These are phyloP conservation scores for Polyommatus icarus DNA, from an alignment of 2,888 invertebrate species.

Conservation along the genomic window DNA sequence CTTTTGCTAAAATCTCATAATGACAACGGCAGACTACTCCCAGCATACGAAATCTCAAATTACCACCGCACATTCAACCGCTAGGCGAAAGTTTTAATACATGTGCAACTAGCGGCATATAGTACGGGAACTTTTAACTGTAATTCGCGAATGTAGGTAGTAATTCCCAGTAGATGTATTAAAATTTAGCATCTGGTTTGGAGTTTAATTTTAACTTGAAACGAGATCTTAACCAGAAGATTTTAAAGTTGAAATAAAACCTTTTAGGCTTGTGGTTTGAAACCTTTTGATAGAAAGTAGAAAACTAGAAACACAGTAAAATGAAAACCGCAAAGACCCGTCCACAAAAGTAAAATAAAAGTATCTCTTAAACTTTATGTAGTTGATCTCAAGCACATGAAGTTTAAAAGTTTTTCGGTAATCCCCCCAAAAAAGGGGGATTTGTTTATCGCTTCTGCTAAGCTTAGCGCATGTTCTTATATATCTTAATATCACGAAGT, in stretches of 20 bases:
- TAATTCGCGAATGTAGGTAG: not conserved
- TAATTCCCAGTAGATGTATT: not conserved
- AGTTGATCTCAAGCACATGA: not conserved
- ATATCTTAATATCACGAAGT: not conserved
- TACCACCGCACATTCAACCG: not conserved
- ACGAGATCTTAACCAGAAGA: not conserved
- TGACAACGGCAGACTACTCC: not conserved
- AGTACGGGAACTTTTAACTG: not conserved
- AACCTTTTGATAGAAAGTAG: not conserved
- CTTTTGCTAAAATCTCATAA: not conserved
- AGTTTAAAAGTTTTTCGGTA: not conserved
- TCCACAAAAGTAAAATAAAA: not conserved
- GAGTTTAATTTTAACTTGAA: not conserved
- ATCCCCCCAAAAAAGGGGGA: not conserved
- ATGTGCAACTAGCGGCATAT: not conserved
- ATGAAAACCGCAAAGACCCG: not conserved
- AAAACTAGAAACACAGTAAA: not conserved
- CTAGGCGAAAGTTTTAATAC: not conserved
- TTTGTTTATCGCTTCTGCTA: not conserved
- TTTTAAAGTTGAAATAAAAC: not conserved
- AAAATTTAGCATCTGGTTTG: not conserved
- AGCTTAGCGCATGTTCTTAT: not conserved
- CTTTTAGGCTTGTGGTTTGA: not conserved
- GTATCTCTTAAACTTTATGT: not conserved
- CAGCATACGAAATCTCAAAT: not conserved